phyloP scores from a whole-genome alignment of 2,113 vertebrate genomes.

The Pomatorhinus ruficollis region DNA sequence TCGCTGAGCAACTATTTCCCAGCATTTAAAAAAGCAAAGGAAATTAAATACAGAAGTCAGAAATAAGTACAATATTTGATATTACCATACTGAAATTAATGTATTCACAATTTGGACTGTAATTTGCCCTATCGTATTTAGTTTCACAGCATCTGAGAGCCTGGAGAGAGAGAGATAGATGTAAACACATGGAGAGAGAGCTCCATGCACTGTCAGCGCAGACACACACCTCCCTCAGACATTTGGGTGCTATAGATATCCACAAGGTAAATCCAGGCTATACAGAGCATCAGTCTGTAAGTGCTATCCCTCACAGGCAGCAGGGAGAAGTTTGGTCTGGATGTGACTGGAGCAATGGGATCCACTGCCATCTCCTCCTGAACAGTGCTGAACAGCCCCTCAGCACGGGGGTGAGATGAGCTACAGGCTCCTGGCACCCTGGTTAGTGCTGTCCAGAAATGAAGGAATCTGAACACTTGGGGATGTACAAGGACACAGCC shows the following conservation, averaged over 20 bases:
- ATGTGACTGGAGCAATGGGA: background rate
- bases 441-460: background rate
- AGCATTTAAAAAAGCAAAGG: conserved; percentile 16
- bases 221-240: background rate
- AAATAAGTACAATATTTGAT: conserved; percentile 48
- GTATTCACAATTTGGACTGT: conserved; percentile 26
- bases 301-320: background rate
- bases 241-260: rapidly evolving
- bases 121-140: background rate
- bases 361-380: background rate
- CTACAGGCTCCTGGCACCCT: background rate
- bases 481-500: background rate
- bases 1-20: background rate
- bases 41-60: conserved; percentile 63
- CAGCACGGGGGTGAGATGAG: background rate
- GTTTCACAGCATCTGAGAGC: background rate
- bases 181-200: background rate
- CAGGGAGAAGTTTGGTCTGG: background rate
- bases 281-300: background rate
- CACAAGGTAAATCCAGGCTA: background rate
- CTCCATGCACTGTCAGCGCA: background rate
- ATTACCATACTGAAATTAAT: conserved; percentile 30
- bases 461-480: background rate
- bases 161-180: background rate
- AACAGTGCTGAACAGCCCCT: background rate